phyloP scores from a whole-genome alignment of 30 jellyfish, hydroid and myxozoan genomes.

The Cassiopea andromeda region DNA sequence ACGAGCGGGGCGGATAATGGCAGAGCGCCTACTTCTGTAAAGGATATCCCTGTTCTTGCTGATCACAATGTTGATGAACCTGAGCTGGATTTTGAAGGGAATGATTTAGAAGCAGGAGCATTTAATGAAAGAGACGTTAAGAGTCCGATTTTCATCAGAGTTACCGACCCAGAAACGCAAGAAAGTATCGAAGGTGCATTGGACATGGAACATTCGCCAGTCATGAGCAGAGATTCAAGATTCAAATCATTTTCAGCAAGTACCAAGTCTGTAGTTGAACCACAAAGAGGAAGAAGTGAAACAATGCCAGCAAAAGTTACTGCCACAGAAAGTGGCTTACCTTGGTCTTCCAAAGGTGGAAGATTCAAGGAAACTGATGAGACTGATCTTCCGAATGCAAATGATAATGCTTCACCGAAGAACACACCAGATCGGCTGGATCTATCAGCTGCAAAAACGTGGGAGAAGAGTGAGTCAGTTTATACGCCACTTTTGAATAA shows the following conservation, averaged over 20 bases:
- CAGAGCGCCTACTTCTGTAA: neutral
- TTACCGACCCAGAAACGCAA: conserved; percentile 42
- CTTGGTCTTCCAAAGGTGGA: conserved; percentile 16
- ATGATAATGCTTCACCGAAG: neutral
- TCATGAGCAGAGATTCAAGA: neutral
- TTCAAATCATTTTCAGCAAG: neutral
- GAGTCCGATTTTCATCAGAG: conserved; percentile 65
- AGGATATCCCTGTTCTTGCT: conserved; percentile 11
- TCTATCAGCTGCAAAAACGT: neutral
- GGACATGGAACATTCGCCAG: conserved; percentile 12
- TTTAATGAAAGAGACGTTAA: conserved; percentile 2
- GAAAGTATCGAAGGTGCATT: conserved; percentile 50
- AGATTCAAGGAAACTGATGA: neutral
- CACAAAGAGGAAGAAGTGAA: conserved; percentile 11
- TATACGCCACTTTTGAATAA: conserved; percentile 80
- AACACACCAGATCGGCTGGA: conserved; percentile 25
- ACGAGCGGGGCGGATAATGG: neutral
- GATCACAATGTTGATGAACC: conserved; percentile 30
- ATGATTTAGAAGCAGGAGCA: conserved; percentile 14
- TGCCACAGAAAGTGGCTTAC: neutral
- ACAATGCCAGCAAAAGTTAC: neutral
- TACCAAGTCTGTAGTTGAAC: neutral
- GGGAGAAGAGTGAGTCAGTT: conserved; percentile 36
- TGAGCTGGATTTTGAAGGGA: conserved; percentile 25
- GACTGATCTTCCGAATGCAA: neutral